These are phyloP conservation scores for Didymodactylos carnosus DNA, from an alignment of 2,888 invertebrate genomes.

Conservation along the genomic window DNA sequence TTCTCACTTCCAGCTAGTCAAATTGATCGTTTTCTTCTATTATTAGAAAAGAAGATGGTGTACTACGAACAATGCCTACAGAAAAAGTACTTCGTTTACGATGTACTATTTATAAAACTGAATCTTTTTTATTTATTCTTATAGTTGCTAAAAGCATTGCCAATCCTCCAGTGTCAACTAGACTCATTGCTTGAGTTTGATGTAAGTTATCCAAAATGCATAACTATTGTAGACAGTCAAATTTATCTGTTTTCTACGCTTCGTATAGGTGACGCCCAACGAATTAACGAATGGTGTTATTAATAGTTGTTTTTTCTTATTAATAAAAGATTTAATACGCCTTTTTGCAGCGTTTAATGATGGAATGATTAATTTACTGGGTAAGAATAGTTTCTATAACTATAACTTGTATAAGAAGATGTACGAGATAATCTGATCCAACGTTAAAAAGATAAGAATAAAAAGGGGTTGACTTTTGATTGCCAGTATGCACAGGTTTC, in stretches of 20 bases:
- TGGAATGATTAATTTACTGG: constrained; percentile 86
- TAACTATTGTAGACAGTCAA: background rate
- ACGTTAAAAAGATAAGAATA: too few relatives aligned
- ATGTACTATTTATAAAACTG: background rate
- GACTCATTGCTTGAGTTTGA: constrained; percentile 90
- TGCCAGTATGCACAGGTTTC: too few relatives aligned
- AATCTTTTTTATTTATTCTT: constrained; percentile 5
- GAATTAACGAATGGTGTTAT: constrained; percentile 49
- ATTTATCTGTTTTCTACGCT: constrained; percentile 14
- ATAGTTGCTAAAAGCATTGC: constrained; percentile 70
- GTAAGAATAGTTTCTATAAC: constrained; percentile 32
- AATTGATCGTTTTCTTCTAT: background rate
- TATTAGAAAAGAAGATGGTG: constrained; percentile 78
- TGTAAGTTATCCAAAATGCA: too few relatives aligned
- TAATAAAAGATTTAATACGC: constrained; percentile 94
- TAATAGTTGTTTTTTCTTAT: constrained; percentile 51
- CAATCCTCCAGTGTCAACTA: constrained; percentile 77
- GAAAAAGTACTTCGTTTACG: constrained; percentile 47
- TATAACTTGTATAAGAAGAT: too few relatives aligned
- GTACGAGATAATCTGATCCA: too few relatives aligned
- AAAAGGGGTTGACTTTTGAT: too few relatives aligned
- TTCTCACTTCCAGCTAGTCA: background rate
- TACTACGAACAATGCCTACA: constrained; percentile 82
- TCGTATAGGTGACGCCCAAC: constrained; percentile 55
- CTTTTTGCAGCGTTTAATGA: constrained; percentile 99